Evolutionary conservation across 2,113 vertebrate species (phyloP).

Genomic region (Calyptomena viridis): DNA sequence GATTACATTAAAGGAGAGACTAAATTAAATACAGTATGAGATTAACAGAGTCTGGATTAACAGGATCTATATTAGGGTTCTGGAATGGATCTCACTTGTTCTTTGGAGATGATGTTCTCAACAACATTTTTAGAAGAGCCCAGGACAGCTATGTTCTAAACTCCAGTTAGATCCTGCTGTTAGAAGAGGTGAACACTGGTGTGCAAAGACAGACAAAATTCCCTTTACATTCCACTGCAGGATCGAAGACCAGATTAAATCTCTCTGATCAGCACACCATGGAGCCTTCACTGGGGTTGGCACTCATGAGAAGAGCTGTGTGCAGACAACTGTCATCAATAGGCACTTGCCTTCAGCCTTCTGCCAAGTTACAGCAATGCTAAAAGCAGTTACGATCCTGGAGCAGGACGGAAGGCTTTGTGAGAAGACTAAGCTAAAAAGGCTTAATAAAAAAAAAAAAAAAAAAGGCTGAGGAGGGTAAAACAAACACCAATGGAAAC

Average conservation of each 20-base stretch:
- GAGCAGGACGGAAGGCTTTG: background rate
- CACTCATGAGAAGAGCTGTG: background rate
- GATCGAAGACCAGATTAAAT: background rate
- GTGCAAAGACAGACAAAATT: background rate
- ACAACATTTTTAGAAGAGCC: background rate
- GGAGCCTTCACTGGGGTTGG: background rate
- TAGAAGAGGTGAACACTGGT: background rate
- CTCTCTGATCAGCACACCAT: background rate
- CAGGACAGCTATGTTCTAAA: background rate
- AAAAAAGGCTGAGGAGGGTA: background rate
- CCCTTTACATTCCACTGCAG: background rate
- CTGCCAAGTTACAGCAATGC: background rate
- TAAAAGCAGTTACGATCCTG: background rate
- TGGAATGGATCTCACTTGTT: background rate
- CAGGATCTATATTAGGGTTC: background rate
- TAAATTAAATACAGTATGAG: background rate
- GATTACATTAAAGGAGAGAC: background rate
- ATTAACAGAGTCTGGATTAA: background rate
- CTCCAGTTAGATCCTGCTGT: background rate
- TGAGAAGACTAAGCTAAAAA: background rate
- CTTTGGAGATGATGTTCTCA: background rate
- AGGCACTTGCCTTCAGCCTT: background rate
- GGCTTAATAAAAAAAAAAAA: background rate
- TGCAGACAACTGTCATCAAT: background rate
- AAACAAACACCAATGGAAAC: background rate